Conservation (phyloP, 2,113 vertebrate genomes). For the Cephalopterus ornatus region DNA sequence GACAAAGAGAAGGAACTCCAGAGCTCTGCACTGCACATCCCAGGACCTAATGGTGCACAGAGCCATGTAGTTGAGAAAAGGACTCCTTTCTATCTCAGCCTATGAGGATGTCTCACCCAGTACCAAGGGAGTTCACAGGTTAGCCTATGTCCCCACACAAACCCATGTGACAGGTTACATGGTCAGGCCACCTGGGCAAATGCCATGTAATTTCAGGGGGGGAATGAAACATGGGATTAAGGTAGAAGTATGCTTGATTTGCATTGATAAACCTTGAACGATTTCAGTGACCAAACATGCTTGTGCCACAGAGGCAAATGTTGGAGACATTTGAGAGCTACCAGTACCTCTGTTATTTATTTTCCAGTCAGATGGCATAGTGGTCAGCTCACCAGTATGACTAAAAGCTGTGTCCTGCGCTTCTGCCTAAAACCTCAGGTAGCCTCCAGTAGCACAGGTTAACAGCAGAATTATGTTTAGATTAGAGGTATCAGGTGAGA, state of each 20-base stretch:
- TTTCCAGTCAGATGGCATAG: not conserved
- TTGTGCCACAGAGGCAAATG: not conserved
- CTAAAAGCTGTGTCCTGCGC: not conserved
- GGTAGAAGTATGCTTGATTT: not conserved
- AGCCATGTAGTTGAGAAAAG: not conserved
- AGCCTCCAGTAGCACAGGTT: not conserved
- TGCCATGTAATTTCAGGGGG: not conserved
- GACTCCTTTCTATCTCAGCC: not conserved
- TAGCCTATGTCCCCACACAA: not conserved
- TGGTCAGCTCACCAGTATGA: not conserved
- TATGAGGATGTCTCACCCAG: not conserved
- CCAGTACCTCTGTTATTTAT: not conserved
- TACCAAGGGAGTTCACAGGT: not conserved
- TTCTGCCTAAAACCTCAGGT: not conserved
- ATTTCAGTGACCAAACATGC: not conserved
- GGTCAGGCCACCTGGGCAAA: not conserved
- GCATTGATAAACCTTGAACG: not conserved
- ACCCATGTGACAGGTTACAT: not conserved
- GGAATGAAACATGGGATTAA: not conserved
- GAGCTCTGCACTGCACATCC: not conserved
- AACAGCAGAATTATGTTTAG: not conserved
- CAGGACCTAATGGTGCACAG: not conserved
- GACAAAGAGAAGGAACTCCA: not conserved
- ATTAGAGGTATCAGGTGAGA: not conserved
- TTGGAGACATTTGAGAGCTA: not conserved